Evolutionary conservation across 2,888 invertebrate genomes (phyloP).

Genomic region (Dermolepida albohirtum): DNA sequence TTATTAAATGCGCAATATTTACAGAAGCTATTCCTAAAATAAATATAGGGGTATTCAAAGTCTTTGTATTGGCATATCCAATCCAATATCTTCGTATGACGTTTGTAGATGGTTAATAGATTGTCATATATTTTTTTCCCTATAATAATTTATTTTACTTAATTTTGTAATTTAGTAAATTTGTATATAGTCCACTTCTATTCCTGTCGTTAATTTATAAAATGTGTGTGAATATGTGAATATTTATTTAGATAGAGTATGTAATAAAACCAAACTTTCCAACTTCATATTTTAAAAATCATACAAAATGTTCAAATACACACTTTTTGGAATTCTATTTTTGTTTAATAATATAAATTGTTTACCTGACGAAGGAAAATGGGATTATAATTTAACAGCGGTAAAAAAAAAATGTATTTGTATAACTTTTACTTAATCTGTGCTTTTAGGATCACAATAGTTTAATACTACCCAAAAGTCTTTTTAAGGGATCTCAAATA

Average conservation of each 20-base stretch:
- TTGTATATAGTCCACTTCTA: background rate
- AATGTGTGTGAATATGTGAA: slow-evolving; percentile 6
- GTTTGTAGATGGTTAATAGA: slow-evolving; percentile 2
- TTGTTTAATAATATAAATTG: slow-evolving; percentile 48
- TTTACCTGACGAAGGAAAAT: slow-evolving; percentile 76
- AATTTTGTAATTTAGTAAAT: background rate
- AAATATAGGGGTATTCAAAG: no score
- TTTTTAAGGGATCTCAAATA: slow-evolving; percentile 79
- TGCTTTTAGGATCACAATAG: slow-evolving; percentile 65
- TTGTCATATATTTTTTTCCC: background rate
- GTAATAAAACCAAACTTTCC: background rate
- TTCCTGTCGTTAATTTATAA: background rate
- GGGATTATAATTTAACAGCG: slow-evolving; percentile 72
- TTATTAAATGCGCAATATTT: no score
- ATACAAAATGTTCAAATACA: slow-evolving; percentile 32
- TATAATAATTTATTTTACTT: background rate
- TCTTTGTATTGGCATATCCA: background rate
- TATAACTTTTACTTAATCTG: slow-evolving; percentile 34
- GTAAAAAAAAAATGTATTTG: slow-evolving; percentile 50
- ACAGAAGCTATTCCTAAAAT: no score
- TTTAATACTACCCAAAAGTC: slow-evolving; percentile 70
- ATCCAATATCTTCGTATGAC: background rate
- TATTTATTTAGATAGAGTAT: background rate
- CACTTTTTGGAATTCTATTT: slow-evolving; percentile 7
- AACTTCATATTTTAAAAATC: background rate